Base-by-base conservation (phyloP, 2,888 invertebrate genomes). In the Ophioninae sp. region DNA sequence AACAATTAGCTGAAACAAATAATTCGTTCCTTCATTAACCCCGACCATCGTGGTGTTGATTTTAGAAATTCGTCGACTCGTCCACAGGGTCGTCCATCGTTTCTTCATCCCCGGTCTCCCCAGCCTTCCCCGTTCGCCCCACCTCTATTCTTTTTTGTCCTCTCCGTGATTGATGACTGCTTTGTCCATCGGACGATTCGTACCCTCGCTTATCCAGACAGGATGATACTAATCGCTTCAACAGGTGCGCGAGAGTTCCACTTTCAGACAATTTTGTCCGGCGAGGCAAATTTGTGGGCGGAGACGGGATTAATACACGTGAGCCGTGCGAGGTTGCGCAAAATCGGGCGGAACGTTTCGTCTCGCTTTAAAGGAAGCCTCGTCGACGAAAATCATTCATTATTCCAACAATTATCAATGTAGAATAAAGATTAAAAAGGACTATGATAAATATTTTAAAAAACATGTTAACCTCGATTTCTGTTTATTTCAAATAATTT, bases 181-280 rank as follows among this genome's bases (percentile, higher is more conserved):
- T 67, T 82, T 21, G 79, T 21, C 10, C n/a, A 79, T 79, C 65
- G 65, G 61, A 61, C 75, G 72, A 56, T 76, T 76, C 76, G 76
- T 13, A 61, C 69, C 37, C 30, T 56, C 65, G 20, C 8, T 57
- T 64, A n/a, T 62, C 10, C 68, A 73, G 37, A 3, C 17, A 1
- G 39, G 3, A 44, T 20, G 30, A 76, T 76, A 57, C 72, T 17
- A 79, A 76, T 73, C 68, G 76, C 62, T 76, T n/a, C 82, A 73
- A 83, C 82, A 83, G 82, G 82, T 83, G 79, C 72, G 50, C n/a
- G n/a, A 67, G 50, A 79, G 7, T 83, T 76, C 64, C 64, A 23
- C 79, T 72, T 20, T 70, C 30, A 61, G n/a, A 79, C 72, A 72
- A 59, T 72, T 79, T 75, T 68, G 0, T 37, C 7, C 50, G 50